Conservation (phyloP, 2,888 invertebrate genomes). For the Pemphredon lugubris region DNA sequence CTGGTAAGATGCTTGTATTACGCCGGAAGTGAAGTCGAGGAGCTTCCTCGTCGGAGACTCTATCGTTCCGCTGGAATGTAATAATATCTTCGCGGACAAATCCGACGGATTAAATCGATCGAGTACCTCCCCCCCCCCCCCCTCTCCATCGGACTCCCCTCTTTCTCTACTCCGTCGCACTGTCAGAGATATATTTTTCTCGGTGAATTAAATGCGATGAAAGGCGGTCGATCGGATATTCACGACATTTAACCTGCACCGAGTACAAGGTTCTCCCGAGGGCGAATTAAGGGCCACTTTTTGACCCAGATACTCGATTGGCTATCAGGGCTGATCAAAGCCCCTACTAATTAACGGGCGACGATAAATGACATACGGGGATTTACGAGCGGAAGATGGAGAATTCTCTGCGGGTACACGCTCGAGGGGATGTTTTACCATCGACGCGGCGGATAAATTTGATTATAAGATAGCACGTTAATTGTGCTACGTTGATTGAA, state of each 20-base stretch:
- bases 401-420: too few relatives aligned
- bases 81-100: constrained; percentile 13
- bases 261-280: too few relatives aligned
- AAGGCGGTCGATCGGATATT: background rate
- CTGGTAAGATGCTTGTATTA: constrained; percentile 1
- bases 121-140: too few relatives aligned
- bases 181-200: background rate
- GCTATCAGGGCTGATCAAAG: background rate
- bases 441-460: too few relatives aligned
- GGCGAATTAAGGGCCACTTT: background rate
- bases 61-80: constrained; percentile 9
- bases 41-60: background rate
- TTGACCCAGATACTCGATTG: too few relatives aligned
- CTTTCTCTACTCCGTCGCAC: too few relatives aligned
- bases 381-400: too few relatives aligned
- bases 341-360: background rate
- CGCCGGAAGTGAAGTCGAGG: background rate
- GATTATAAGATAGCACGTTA: too few relatives aligned
- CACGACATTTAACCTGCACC: too few relatives aligned
- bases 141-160: background rate
- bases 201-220: background rate
- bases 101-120: constrained; percentile 23
- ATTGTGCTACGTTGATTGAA: too few relatives aligned
- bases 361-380: too few relatives aligned
- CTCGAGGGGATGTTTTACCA: too few relatives aligned